Base-by-base conservation (phyloP, 2,113 vertebrate genomes). In the Zosterops lateralis region DNA sequence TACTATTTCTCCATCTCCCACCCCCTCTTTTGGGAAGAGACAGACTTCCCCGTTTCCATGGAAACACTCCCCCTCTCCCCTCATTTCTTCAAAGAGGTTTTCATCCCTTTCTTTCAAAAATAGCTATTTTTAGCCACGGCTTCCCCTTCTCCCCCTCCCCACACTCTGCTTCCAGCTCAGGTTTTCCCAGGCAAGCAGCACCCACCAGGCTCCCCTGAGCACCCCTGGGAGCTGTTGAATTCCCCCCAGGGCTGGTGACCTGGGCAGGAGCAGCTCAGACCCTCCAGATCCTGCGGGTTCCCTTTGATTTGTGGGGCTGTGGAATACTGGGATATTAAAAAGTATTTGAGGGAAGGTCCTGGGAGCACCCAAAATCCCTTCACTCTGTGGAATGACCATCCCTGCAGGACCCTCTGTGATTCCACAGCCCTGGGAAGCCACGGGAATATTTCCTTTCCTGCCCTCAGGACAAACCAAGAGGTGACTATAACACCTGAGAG, bases 41-140 rank as follows among this genome's bases (percentile, higher is more conserved):
- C 87, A 96, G 95, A 97, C 92, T 92, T 96, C 88, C 89, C 57
- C 9, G 81, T 97, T 93, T 29, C 96, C 93, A 96, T 94, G 95
- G 96, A 31, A 97, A 96, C 96, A 90, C 88, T 92, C 95, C 89
- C 83, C 89, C 77, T 89, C 90, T 93, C 93, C 92, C 87, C 87
- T 93, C 84, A 61, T 38, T 77, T 62, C 82, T 81, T 89, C 90
- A 94, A 85, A 95, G 95, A 95, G 82, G 51, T 97, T 96, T 95
- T 91, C 93, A 95, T 89, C 42, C 6, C 1, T 87, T 92, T 87
- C 91, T 89, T 94, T 85, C 80, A 72, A 65, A 87, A 92, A 57
- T 3, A 28, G 80, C 90, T 97, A 96, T 96, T 96, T 97, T 97
- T 95, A 97, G 87, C 61, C 18, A 16, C 12, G 90, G 95, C 75